These are phyloP conservation scores for Amphipoea oculea DNA, from an alignment of 2,888 invertebrate genomes.

Conservation along the genomic window DNA sequence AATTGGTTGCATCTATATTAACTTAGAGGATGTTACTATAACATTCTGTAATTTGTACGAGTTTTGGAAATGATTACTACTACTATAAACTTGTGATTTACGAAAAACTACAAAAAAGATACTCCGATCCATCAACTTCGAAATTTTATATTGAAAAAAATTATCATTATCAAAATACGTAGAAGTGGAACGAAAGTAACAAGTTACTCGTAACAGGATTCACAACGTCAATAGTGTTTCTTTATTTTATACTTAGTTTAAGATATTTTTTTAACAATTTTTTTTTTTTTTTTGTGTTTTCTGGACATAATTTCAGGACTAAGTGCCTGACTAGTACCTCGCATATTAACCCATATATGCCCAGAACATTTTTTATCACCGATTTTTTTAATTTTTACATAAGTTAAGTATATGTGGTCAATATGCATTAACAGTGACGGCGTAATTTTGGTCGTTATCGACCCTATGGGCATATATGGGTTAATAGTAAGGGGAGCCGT, in stretches of 20 bases:
- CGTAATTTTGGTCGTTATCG: too few species aligned
- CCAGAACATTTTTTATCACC: too few species aligned
- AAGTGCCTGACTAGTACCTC: background rate
- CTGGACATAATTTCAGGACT: background rate
- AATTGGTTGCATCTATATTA: conserved; percentile 8
- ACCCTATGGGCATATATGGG: too few species aligned
- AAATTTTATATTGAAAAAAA: too few species aligned
- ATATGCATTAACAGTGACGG: too few species aligned
- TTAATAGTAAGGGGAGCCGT: background rate
- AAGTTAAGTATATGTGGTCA: too few species aligned
- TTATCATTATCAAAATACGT: background rate
- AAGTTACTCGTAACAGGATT: background rate
- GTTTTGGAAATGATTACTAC: background rate
- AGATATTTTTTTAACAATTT: background rate
- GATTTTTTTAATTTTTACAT: too few species aligned
- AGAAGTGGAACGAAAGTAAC: background rate
- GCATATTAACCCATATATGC: too few species aligned
- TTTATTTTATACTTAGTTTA: background rate
- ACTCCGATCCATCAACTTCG: too few species aligned
- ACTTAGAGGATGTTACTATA: background rate
- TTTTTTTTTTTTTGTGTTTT: background rate
- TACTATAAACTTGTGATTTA: background rate
- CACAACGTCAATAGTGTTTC: too few species aligned
- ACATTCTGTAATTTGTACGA: background rate
- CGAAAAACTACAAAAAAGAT: background rate